A percentile compares a stretch with the other conserved stretches of the same genome.
Evolutionary conservation across 2,888 invertebrate species (phyloP).

Genomic region (Cynaeus angustus): DNA sequence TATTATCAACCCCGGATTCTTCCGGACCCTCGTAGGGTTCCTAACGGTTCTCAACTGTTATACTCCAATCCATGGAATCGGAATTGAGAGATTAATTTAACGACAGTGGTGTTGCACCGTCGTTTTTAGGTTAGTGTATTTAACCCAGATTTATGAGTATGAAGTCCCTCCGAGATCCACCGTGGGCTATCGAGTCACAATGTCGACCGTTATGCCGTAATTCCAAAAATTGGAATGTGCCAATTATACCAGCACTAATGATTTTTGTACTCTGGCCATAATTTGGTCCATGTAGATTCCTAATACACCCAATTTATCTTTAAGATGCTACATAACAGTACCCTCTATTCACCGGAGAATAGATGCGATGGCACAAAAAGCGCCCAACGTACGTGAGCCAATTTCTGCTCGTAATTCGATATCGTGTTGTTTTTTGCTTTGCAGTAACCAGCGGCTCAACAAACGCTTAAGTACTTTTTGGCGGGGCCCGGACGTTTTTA

Average conservation of each 20-base stretch:
- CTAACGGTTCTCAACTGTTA: neutral
- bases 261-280: slow-evolving; percentile 32
- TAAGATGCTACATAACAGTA: slow-evolving; percentile 53
- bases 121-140: neutral
- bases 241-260: slow-evolving; percentile 32
- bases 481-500: slow-evolving; percentile 64
- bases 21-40: slow-evolving; percentile 26
- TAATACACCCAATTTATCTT: slow-evolving; percentile 51
- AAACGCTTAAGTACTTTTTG: slow-evolving; percentile 67
- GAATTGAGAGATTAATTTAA: slow-evolving; percentile 1
- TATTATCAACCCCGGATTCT: slow-evolving; percentile 38
- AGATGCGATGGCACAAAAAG: slow-evolving; percentile 50
- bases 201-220: slow-evolving; percentile 26
- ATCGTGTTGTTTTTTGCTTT: slow-evolving; percentile 60
- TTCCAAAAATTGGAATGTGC: slow-evolving; percentile 24
- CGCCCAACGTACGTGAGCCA: slow-evolving; percentile 64
- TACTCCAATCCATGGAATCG: neutral
- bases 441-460: slow-evolving; percentile 51
- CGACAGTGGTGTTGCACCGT: neutral
- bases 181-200: slow-evolving; percentile 13
- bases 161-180: neutral
- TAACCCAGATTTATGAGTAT: no score
- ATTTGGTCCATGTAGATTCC: slow-evolving; percentile 42
- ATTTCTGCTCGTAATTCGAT: slow-evolving; percentile 67
- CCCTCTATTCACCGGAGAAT: slow-evolving; percentile 53